phyloP scores from a whole-genome alignment of 2,888 invertebrate species.

The Ennomos fuscantarius region DNA sequence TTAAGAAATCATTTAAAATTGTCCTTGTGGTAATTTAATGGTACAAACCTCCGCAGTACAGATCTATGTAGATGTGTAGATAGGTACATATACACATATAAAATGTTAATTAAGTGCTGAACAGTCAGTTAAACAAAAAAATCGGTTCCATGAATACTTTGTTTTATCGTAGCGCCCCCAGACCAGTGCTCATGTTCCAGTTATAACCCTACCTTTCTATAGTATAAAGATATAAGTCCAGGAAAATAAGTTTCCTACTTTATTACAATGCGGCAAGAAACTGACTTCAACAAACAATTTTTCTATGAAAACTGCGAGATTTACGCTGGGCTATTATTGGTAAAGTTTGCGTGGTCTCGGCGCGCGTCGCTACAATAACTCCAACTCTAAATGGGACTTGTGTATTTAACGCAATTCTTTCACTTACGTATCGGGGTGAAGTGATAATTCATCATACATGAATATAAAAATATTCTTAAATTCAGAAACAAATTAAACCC shows the following conservation, averaged over 20 bases:
- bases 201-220: no score
- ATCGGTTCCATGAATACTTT: no score
- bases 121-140: no score
- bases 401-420: slow-evolving; percentile 36
- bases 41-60: no score
- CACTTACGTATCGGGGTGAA: slow-evolving; percentile 18
- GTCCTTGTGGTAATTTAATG: no score
- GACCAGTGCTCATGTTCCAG: no score
- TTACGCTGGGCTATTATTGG: slow-evolving; percentile 63
- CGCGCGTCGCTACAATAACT: slow-evolving; percentile 34
- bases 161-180: no score
- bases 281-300: slow-evolving; percentile 41
- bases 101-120: no score
- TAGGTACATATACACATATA: no score
- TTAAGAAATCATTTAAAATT: no score
- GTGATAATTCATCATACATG: neutral
- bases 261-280: slow-evolving; percentile 24
- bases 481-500: no score
- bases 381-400: slow-evolving; percentile 32
- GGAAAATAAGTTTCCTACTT: slow-evolving; percentile 14
- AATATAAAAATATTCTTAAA: neutral
- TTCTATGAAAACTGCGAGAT: slow-evolving; percentile 50
- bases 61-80: no score
- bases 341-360: slow-evolving; percentile 48
- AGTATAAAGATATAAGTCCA: slow-evolving; percentile 1